Evolutionary conservation across 2,113 vertebrate genomes (phyloP).

Genomic region (Maccullochella peelii): DNA sequence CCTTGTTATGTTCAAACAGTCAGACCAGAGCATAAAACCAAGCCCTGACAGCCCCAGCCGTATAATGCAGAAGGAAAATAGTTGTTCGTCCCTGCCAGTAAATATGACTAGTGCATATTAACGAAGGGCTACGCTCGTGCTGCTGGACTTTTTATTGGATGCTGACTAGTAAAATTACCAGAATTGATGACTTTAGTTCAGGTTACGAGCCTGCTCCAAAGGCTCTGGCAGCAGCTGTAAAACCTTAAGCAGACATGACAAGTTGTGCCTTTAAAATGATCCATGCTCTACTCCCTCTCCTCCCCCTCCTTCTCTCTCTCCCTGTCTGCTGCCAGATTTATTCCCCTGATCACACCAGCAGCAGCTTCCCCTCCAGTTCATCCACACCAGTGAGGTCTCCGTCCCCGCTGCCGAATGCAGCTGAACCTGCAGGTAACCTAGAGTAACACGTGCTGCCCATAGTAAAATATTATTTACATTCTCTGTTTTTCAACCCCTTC

Average conservation of each 20-base stretch:
- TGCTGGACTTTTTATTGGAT: slow-evolving; percentile 74
- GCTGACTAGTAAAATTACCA: slow-evolving; percentile 73
- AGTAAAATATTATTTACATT: neutral
- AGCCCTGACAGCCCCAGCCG: slow-evolving; percentile 20
- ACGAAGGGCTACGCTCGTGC: slow-evolving; percentile 30
- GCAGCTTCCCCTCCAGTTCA: slow-evolving; percentile 96
- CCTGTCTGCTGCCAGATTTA: slow-evolving; percentile 90
- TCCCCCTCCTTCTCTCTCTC: slow-evolving; percentile 25
- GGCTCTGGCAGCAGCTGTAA: slow-evolving; percentile 72
- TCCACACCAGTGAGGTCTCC: slow-evolving; percentile 95
- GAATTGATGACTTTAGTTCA: slow-evolving; percentile 79
- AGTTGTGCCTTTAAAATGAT: slow-evolving; percentile 80
- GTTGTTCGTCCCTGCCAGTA: slow-evolving; percentile 34
- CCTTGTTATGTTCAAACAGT: slow-evolving; percentile 51
- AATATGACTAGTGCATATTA: slow-evolving; percentile 53
- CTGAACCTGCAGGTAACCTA: slow-evolving; percentile 75
- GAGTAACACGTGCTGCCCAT: neutral
- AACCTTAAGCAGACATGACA: slow-evolving; percentile 69
- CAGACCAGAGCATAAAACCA: slow-evolving; percentile 51
- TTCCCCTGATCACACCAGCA: slow-evolving; percentile 98
- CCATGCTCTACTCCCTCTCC: slow-evolving; percentile 78
- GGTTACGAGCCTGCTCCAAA: slow-evolving; percentile 70
- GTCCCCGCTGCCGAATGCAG: slow-evolving; percentile 89
- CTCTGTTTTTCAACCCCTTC: neutral
- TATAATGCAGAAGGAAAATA: slow-evolving; percentile 53